Evolutionary conservation across 2,113 vertebrate species (phyloP).

Genomic region (Erpornis zantholeuca): DNA sequence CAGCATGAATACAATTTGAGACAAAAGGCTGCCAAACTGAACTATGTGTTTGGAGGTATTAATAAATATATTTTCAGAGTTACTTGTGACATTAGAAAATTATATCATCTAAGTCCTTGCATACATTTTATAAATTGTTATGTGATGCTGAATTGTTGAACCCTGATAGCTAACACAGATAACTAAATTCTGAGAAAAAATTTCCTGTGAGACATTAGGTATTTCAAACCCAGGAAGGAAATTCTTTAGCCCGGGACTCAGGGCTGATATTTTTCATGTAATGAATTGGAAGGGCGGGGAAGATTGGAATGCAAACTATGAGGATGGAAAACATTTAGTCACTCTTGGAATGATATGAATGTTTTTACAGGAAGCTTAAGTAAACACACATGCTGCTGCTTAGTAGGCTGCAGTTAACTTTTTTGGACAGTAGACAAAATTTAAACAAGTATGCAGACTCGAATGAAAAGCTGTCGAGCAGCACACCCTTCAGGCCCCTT

Average conservation of each 20-base stretch:
- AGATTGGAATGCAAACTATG: slow-evolving; percentile 82
- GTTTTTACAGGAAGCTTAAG: slow-evolving; percentile 86
- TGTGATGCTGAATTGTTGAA: neutral
- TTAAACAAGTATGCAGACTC: slow-evolving; percentile 69
- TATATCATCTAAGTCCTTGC: neutral
- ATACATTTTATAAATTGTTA: neutral
- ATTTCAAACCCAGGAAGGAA: slow-evolving; percentile 65
- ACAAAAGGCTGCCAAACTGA: neutral
- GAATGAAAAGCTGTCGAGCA: slow-evolving; percentile 70
- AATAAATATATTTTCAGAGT: neutral
- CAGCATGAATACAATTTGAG: neutral
- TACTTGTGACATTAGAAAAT: neutral
- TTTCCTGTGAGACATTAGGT: neutral
- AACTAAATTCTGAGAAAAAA: neutral
- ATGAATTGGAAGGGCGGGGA: slow-evolving; percentile 70
- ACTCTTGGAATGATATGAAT: slow-evolving; percentile 88
- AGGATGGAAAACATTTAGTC: slow-evolving; percentile 84
- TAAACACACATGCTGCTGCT: slow-evolving; percentile 79
- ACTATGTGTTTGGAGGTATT: neutral
- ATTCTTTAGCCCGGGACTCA: slow-evolving; percentile 34
- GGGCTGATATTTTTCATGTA: slow-evolving; percentile 78
- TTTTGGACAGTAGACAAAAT: slow-evolving; percentile 76
- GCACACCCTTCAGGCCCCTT: slow-evolving; percentile 61
- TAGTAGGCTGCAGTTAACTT: slow-evolving; percentile 75
- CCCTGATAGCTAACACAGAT: neutral